Base-by-base conservation (phyloP, 2,888 invertebrate genomes). In the Stenchaetothrips biformis region DNA sequence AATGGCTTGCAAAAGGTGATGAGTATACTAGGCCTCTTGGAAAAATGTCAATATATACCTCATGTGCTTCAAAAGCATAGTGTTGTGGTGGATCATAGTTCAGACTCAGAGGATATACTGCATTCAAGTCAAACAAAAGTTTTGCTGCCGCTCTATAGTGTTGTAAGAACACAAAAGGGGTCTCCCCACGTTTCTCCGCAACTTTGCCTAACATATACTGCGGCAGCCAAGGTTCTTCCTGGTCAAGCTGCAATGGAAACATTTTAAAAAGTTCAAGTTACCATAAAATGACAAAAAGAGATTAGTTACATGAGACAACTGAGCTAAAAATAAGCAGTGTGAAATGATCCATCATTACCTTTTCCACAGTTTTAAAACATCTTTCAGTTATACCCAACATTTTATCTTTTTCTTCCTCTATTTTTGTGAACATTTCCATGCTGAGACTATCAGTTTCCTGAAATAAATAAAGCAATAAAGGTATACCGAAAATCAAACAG, bases 171-270 rank as follows among this genome's bases (percentile, higher is more conserved):
- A 91, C 88, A 18, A 90, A 89, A 0, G 95, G 93, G 81, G 92
- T 90, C 82, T 92, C 92, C 83, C 92, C 92, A 81, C 91, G 90
- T 85, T 98, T 98, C 86, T 98, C 97, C 0, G 94, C 91, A 80
- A 97, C 93, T 90, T 98, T 98, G 0, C 96, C 98, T n/a, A 98
- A 88, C 94, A 98, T 96, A 85, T 97, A 98, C 86, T 95, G 95
- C 85, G 95, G 93, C 59, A 97, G 88, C 98, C 98, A 98, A 81
- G 93, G 90, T 85, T 98, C 97, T 85, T 97, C 96, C 82, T 92
- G 91, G 0, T 89, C 87, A 78, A 74, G 67, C 67, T 74, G 11
- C 27, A 74, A 47, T 37, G 37, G 37, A 37, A 37, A 37, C 1
- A 2, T 37, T 37, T 37, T 37, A 37, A 37, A 37, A 37, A 37